These are phyloP conservation scores for Dreissena polymorpha DNA, from an alignment of 1,140 invertebrate genomes.

Conservation along the genomic window DNA sequence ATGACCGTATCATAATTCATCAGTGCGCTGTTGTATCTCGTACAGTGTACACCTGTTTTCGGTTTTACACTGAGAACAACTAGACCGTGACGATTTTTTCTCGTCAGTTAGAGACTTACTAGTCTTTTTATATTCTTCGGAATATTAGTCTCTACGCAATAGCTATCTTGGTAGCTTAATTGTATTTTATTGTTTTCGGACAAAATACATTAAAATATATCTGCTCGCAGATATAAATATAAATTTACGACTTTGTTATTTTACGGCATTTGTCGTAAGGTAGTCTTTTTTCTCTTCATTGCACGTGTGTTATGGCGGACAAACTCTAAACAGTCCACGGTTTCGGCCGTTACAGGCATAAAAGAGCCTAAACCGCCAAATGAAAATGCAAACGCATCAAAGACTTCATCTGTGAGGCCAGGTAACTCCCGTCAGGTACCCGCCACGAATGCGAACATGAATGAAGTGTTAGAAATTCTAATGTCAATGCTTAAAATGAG, in stretches of 20 bases:
- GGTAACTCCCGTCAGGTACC: neutral
- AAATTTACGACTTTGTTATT: neutral
- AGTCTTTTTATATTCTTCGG: neutral
- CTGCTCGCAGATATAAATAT: neutral
- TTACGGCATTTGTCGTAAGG: neutral
- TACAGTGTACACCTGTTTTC: neutral
- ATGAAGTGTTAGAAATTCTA: neutral
- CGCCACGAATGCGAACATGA: neutral
- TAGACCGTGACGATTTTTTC: neutral
- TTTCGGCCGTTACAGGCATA: neutral
- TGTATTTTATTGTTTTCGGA: too few species aligned
- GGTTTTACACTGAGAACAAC: neutral
- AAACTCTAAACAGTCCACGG: neutral
- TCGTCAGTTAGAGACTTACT: neutral
- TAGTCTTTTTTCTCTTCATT: too few species aligned
- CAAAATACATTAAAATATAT: neutral
- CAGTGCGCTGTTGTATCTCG: conserved; percentile 13
- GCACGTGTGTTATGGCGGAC: neutral
- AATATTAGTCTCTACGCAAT: neutral
- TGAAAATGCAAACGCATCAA: neutral
- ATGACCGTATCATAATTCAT: neutral
- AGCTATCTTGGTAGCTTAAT: too few species aligned
- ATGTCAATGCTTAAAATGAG: conserved; percentile 3
- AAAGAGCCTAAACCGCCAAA: neutral
- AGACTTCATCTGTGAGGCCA: neutral